These are phyloP conservation scores for Timandra comae DNA, from an alignment of 2,888 invertebrate species.

Conservation along the genomic window DNA sequence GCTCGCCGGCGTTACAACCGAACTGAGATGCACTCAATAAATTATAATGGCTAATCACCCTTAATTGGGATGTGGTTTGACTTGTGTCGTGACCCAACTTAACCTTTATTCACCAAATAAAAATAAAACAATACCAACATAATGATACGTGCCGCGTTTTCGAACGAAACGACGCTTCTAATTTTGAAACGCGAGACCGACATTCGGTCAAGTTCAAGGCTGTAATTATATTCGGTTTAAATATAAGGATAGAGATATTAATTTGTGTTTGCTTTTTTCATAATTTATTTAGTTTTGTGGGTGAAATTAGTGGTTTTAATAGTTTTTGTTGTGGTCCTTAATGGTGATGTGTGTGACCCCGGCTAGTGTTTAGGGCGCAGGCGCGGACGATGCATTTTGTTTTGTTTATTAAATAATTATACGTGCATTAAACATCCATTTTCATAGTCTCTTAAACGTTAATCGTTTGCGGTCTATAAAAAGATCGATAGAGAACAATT, in stretches of 20 bases:
- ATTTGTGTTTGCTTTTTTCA: constrained; percentile 68
- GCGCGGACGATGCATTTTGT: constrained; percentile 1
- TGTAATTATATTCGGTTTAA: constrained; percentile 71
- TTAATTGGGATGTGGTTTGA: constrained; percentile 55
- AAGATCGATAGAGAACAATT: no score
- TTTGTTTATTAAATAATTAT: not conserved
- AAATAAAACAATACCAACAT: constrained; percentile 71
- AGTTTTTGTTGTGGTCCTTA: constrained; percentile 55
- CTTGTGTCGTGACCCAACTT: constrained; percentile 69
- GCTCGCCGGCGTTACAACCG: constrained; percentile 41
- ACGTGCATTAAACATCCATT: no score
- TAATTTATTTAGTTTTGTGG: constrained; percentile 64
- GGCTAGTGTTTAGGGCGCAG: constrained; percentile 13
- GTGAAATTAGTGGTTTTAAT: constrained; percentile 63
- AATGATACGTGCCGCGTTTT: constrained; percentile 62
- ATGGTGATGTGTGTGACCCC: constrained; percentile 62
- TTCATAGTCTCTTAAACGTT: no score
- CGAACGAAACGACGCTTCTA: constrained; percentile 50
- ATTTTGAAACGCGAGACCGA: constrained; percentile 60
- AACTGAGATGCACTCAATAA: constrained; percentile 66
- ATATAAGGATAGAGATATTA: constrained; percentile 75
- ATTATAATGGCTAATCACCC: constrained; percentile 71
- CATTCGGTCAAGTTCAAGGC: constrained; percentile 39
- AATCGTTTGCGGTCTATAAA: no score
- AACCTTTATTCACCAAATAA: constrained; percentile 66